These are phyloP conservation scores for Cephus rjabovi DNA, from an alignment of 2,888 invertebrate genomes.

Conservation along the genomic window DNA sequence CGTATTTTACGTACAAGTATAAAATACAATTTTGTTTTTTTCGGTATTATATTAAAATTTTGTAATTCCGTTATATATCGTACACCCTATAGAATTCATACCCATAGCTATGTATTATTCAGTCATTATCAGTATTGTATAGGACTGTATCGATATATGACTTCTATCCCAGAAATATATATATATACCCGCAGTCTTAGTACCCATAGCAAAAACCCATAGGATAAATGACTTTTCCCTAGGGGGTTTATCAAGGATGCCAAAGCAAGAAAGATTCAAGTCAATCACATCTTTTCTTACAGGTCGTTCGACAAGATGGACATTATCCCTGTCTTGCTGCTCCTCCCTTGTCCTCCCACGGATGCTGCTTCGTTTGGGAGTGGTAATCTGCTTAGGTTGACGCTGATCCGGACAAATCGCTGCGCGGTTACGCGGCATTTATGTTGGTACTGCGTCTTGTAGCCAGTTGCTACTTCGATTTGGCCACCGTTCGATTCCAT, in stretches of 20 bases:
- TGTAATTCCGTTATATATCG: not conserved
- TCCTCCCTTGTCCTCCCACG: conserved; percentile 18
- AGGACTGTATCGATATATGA: not conserved
- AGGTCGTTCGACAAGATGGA: not conserved
- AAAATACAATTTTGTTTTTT: not conserved
- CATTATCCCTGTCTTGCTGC: not conserved
- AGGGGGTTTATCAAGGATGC: not conserved
- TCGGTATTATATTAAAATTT: not conserved
- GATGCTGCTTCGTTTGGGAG: conserved; percentile 48
- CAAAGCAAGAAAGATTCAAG: not conserved
- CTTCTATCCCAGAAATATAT: not conserved
- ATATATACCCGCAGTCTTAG: not conserved
- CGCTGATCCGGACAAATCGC: conserved; percentile 73
- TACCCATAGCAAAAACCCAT: not conserved
- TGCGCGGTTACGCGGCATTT: conserved; percentile 63
- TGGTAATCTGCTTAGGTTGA: conserved; percentile 72
- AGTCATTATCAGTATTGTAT: not conserved
- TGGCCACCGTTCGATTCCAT: too few relatives aligned
- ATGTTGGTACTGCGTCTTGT: conserved; percentile 31
- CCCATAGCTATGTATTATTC: not conserved
- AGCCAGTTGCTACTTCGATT: too few relatives aligned
- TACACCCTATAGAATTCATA: not conserved
- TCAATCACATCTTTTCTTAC: not conserved
- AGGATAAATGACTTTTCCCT: not conserved
- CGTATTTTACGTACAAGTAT: not conserved